These are phyloP conservation scores for Drepanosiphum platanoidis DNA, from an alignment of 2,888 invertebrate species.

Conservation along the genomic window DNA sequence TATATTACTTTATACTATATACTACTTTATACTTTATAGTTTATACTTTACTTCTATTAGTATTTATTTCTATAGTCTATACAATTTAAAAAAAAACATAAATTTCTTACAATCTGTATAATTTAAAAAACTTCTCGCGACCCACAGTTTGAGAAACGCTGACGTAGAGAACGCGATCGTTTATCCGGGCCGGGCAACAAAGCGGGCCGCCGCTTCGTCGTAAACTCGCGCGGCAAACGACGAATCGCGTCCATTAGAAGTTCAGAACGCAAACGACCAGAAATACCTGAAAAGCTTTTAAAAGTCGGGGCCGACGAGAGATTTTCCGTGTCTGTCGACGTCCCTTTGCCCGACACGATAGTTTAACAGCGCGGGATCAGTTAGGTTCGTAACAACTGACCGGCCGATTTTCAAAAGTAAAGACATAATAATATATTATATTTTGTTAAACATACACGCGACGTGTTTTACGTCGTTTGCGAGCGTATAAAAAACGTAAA, in stretches of 20 bases:
- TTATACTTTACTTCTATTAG: too few species aligned
- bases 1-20: too few species aligned
- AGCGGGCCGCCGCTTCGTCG: background rate
- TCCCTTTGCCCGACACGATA: background rate
- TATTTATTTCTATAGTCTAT: too few species aligned
- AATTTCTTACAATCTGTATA: too few species aligned
- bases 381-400: constrained; percentile 24
- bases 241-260: constrained; percentile 26
- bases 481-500: constrained; percentile 26
- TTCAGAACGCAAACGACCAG: background rate
- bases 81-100: too few species aligned
- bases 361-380: constrained; percentile 32
- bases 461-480: background rate
- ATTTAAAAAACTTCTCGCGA: too few species aligned
- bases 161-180: too few species aligned
- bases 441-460: background rate
- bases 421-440: constrained; percentile 6
- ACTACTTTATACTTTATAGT: too few species aligned
- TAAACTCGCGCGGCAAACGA: background rate
- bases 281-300: constrained; percentile 30
- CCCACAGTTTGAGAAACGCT: too few species aligned
- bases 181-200: too few species aligned
- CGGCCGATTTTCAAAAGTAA: constrained; percentile 20
- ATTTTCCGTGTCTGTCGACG: constrained; percentile 7
- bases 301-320: background rate